Evolutionary conservation across 2,888 invertebrate species (phyloP), one percentile per base, ranked within the genome.

Genomic region (Tenthredo distinguenda): DNA sequence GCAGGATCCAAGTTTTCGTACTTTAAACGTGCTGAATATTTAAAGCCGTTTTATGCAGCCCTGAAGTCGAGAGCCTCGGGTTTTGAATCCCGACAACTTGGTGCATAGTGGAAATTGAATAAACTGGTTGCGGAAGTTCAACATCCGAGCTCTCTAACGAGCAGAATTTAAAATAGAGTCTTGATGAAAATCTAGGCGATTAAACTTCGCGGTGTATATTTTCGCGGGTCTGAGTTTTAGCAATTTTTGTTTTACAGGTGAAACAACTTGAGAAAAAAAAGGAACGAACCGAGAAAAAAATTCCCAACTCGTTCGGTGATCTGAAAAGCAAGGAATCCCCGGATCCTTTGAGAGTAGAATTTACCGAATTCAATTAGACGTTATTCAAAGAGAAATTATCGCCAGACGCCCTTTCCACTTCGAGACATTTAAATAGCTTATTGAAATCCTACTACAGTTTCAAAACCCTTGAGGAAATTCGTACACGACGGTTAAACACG

Each of bases 71-170:
- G 18, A 55, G 55, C 4, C 15, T 4, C 18, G 50, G 50, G 0
- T 65, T 1, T 65, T 9, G 21, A 58, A 18, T 55, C 55, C 7
- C 68, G 26, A 34, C 18, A 31, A 68, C 68, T 68, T 18, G 68
- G 34, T 68, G 68, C 68, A 68, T 34, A 18, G 31, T 34, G 18
- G 34, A 68, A 34, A 68, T 68, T 68, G 68, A 68, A 68, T 68
- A 68, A 68, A 68, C 68, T 68, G 31, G 18, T 18, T 6, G 4
- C 15, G 34, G 68, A 68, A 68, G 68, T 68, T 68, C 34, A 34
- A 26, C 68, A 68, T 68, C 68, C 12, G 7, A 62, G 15, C 31
- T 34, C 31, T 34, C 68, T 15, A 15, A 31, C 68, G 26, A 21
- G 62, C 18, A 31, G 10, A 26, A 62, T 62, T 68, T 34, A 34